A percentile compares a stretch with the other conserved stretches of the same genome.
Evolutionary conservation across 2,113 vertebrate species (phyloP).

Genomic region (Spheniscus mendiculus): DNA sequence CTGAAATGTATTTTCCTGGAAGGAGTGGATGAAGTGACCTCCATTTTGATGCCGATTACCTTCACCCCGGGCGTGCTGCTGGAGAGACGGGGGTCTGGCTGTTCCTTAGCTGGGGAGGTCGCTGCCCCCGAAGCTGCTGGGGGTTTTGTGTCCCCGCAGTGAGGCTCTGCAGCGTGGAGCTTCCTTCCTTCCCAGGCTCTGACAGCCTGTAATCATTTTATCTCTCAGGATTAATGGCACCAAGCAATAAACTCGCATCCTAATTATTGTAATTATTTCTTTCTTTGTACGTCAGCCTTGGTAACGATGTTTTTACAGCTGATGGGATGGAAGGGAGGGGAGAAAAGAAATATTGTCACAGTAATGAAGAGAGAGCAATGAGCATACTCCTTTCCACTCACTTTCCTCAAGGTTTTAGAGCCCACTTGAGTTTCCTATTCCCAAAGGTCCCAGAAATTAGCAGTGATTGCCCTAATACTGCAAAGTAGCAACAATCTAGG

Average conservation of each 20-base stretch:
- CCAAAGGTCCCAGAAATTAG: constrained; percentile 5
- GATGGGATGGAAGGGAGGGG: constrained; percentile 17
- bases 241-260: constrained; percentile 44
- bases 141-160: not conserved
- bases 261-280: constrained; percentile 69
- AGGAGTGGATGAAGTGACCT: not conserved
- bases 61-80: not conserved
- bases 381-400: not conserved
- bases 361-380: constrained; percentile 3
- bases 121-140: not conserved
- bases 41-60: not conserved
- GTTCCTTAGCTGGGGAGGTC: not conserved
- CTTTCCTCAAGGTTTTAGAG: constrained; percentile 7
- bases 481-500: not conserved
- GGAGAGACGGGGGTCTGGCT: not conserved
- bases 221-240: constrained; percentile 57
- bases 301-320: constrained; percentile 57
- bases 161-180: not conserved
- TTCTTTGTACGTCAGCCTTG: constrained; percentile 51
- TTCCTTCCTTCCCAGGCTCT: constrained; percentile 4
- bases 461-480: not conserved
- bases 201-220: constrained; percentile 60
- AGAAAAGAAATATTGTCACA: constrained; percentile 38
- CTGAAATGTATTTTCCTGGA: not conserved
- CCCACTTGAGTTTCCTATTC: not conserved